phyloP scores from a whole-genome alignment of 92 coral and sea anemone genomes.

The Phymanthus crucifer region DNA sequence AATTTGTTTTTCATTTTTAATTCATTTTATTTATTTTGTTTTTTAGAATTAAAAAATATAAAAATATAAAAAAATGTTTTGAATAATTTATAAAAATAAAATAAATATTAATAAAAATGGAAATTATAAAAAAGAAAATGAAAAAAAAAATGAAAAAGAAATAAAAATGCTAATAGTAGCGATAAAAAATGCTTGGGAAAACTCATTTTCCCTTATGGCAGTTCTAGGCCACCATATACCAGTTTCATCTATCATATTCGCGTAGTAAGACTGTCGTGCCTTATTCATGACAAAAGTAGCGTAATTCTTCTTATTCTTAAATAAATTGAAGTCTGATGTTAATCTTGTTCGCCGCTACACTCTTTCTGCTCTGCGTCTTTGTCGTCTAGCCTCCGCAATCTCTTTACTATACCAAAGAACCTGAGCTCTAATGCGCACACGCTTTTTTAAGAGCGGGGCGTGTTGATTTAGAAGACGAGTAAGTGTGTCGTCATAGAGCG shows the following conservation, averaged over 20 bases:
- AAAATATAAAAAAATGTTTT: too few species aligned
- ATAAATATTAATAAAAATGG: too few species aligned
- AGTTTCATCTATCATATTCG: slow-evolving; percentile 22
- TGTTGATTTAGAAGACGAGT: neutral
- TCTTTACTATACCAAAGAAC: neutral
- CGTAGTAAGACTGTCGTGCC: slow-evolving; percentile 27
- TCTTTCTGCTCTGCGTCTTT: slow-evolving; percentile 30
- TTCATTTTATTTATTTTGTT: too few species aligned
- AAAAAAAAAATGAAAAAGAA: too few species aligned
- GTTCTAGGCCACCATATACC: too few species aligned
- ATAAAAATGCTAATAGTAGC: too few species aligned
- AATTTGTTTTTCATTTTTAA: too few species aligned
- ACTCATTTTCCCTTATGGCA: too few species aligned
- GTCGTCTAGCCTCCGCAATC: neutral
- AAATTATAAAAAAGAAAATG: too few species aligned
- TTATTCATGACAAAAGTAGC: slow-evolving; percentile 25
- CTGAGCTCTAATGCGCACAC: neutral
- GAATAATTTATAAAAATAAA: too few species aligned
- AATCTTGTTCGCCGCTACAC: slow-evolving; percentile 24
- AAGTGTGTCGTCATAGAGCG: neutral
- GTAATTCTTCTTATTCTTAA: slow-evolving; percentile 20
- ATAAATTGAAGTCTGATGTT: slow-evolving; percentile 8
- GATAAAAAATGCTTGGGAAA: too few species aligned
- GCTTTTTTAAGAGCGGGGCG: neutral
- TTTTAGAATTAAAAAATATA: too few species aligned